These are phyloP conservation scores for Pomatostomus ruficeps DNA, from an alignment of 2,113 vertebrate genomes.

Conservation along the genomic window DNA sequence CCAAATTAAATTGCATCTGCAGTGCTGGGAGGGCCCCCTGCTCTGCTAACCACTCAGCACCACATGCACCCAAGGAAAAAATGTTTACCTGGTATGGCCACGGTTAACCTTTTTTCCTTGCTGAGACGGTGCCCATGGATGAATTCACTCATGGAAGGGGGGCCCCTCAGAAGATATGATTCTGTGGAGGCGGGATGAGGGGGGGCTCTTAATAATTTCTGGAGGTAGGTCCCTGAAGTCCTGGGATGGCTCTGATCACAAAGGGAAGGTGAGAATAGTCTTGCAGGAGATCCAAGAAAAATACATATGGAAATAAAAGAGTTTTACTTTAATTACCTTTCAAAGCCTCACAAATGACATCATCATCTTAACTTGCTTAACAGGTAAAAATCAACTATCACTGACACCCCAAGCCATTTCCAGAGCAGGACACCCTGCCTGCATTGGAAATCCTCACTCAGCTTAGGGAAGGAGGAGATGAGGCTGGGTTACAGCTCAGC, in stretches of 20 bases:
- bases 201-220: conserved; percentile 80
- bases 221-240: conserved; percentile 80
- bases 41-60: conserved; percentile 64
- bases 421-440: conserved; percentile 23
- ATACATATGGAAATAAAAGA: conserved; percentile 82
- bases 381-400: conserved; percentile 23
- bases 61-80: conserved; percentile 82
- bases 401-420: conserved; percentile 35
- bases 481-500: neutral
- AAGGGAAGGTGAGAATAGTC: conserved; percentile 85
- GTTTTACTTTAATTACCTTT: conserved; percentile 83
- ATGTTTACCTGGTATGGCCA: conserved; percentile 81
- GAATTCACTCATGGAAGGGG: conserved; percentile 81
- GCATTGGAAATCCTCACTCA: conserved; percentile 39
- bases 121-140: conserved; percentile 80
- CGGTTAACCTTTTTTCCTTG: conserved; percentile 84
- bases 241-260: conserved; percentile 84
- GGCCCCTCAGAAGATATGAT: conserved; percentile 77
- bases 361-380: conserved; percentile 61
- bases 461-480: conserved; percentile 20
- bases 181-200: conserved; percentile 78
- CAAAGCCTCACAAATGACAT: conserved; percentile 69
- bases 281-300: conserved; percentile 84
- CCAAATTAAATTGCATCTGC: conserved; percentile 42
- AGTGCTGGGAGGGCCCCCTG: neutral